Conservation (phyloP, 2,888 invertebrate genomes). For the Drosophila demipolita region DNA sequence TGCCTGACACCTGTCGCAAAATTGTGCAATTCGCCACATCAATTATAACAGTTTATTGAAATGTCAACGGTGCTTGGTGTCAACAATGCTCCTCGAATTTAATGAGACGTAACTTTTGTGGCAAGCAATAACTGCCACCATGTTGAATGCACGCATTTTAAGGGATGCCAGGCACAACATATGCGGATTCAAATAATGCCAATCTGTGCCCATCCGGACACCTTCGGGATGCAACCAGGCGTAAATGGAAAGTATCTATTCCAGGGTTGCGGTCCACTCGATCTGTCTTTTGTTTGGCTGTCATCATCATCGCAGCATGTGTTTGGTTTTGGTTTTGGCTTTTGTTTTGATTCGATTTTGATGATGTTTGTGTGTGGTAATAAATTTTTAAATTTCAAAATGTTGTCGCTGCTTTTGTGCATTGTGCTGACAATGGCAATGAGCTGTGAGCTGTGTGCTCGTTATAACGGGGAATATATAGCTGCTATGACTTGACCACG, state of each 20-base stretch:
- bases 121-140: conserved; percentile 37
- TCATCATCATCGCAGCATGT: conserved; percentile 63
- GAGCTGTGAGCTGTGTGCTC: conserved; percentile 21
- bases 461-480: conserved; percentile 63
- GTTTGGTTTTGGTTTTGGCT: conserved; percentile 17
- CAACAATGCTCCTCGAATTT: conserved; percentile 45
- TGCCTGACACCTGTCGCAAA: conserved; percentile 62
- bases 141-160: conserved; percentile 25
- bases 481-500: neutral
- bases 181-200: conserved; percentile 60
- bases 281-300: conserved; percentile 48
- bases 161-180: conserved; percentile 50
- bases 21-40: conserved; percentile 57
- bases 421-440: conserved; percentile 33
- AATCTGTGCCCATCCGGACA: conserved; percentile 62
- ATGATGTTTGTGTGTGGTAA: conserved; percentile 74
- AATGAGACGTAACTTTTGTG: conserved; percentile 70
- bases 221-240: conserved; percentile 41
- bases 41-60: conserved; percentile 63
- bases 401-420: conserved; percentile 38
- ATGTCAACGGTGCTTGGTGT: conserved; percentile 57
- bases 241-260: conserved; percentile 37
- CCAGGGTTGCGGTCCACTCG: conserved; percentile 39
- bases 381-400: conserved; percentile 62
- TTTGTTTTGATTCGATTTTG: conserved; percentile 77